Percentiles rank a stretch among this genome's conserved stretches.
Evolutionary conservation across 2,888 invertebrate genomes (phyloP).

Genomic region (Archips crataeganus): DNA sequence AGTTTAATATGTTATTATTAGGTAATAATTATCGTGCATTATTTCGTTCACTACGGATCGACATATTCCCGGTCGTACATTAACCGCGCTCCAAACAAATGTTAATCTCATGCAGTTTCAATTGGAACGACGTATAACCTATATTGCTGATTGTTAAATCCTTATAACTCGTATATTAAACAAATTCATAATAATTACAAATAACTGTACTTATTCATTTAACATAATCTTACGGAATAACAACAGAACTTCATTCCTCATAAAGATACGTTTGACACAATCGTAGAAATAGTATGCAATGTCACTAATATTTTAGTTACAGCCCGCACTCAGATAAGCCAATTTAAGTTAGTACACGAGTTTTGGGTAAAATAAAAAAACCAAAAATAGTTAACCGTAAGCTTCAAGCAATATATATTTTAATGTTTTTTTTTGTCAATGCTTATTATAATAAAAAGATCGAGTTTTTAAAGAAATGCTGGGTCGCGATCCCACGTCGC

Average conservation of each 20-base stretch:
- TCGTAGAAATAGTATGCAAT: neutral
- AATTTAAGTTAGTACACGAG: too few relatives aligned
- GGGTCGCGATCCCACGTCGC: constrained; percentile 14
- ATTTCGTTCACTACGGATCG: too few relatives aligned
- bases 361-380: too few relatives aligned
- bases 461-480: neutral
- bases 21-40: too few relatives aligned
- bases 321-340: neutral
- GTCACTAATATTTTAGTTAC: neutral
- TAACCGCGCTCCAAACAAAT: too few relatives aligned
- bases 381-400: too few relatives aligned
- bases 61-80: too few relatives aligned
- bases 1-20: too few relatives aligned
- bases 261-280: neutral
- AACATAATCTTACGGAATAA: constrained; percentile 13
- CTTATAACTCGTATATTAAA: neutral
- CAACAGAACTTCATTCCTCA: neutral
- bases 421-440: too few relatives aligned
- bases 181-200: constrained; percentile 2
- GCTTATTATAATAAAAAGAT: too few relatives aligned
- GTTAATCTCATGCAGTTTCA: neutral
- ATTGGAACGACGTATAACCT: neutral
- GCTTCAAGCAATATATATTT: too few relatives aligned
- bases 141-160: neutral
- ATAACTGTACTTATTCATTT: constrained; percentile 9